These are phyloP conservation scores for Staurois parvus DNA, from an alignment of 2,797 vertebrate genomes.

Conservation along the genomic window DNA sequence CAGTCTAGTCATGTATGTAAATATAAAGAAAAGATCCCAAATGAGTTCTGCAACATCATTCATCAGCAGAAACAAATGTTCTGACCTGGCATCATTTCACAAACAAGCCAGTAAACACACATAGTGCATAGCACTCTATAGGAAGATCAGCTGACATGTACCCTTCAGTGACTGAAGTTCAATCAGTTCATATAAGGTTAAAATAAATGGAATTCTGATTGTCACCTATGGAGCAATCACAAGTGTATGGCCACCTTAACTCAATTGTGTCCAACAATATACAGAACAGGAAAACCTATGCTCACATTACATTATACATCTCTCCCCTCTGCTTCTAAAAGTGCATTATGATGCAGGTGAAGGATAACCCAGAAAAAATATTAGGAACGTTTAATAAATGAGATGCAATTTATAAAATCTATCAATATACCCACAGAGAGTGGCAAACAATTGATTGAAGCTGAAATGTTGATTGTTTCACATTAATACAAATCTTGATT, in stretches of 20 bases:
- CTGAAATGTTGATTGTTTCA: constrained; percentile 4
- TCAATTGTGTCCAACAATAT: not conserved
- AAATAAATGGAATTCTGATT: not conserved
- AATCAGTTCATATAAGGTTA: not conserved
- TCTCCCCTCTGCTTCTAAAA: not conserved
- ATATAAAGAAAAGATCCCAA: too few species aligned
- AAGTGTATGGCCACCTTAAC: not conserved
- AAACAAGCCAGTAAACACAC: not conserved
- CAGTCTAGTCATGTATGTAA: too few species aligned
- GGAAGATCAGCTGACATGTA: not conserved
- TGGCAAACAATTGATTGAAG: not conserved
- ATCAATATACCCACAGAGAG: not conserved
- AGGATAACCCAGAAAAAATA: not conserved
- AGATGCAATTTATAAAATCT: constrained; percentile 2
- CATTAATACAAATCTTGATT: constrained; percentile 24
- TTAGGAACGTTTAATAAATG: not conserved
- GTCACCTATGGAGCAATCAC: not conserved
- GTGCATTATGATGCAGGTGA: not conserved
- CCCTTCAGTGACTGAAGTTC: not conserved
- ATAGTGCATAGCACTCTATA: not conserved
- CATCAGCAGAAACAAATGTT: not conserved
- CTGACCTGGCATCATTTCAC: not conserved
- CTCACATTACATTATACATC: not conserved
- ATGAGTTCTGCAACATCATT: not conserved
- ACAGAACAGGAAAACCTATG: too few species aligned